Base-by-base conservation (phyloP, 1,140 invertebrate genomes). In the Thaumatotibia leucotreta region DNA sequence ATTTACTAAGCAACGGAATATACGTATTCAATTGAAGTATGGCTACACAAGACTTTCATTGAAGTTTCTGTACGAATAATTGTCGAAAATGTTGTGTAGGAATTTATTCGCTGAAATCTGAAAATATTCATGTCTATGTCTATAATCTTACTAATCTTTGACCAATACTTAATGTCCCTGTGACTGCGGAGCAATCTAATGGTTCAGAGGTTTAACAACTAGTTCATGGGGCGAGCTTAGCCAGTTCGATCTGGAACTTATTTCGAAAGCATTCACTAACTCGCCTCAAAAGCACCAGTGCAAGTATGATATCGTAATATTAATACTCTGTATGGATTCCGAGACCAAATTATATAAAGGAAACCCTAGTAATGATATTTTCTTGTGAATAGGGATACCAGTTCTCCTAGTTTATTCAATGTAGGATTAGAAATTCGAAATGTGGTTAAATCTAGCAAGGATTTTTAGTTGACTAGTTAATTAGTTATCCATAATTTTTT, bases 191-290 rank as follows among this genome's bases (percentile, higher is more conserved):
- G 23, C 52, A 58, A 58, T 58, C 52, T 58, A 58, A 58, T 58
- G 52, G 52, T 58, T 58, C 52, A 58, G 52, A 58, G 52, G 23
- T 58, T 58, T 58, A 58, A 58, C 52, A 58, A 39, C 33, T 39
- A 39, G 33, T 39, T 39, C 33, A 39, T 39, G 33, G 31, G 10
- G 33, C 33, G 33, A 39, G 33, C 33, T 39, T 39, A 39, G 33
- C 33, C 9, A 9, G 10, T 39, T 39, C 33, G 14, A 39, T 39
- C 33, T 9, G 14, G 24, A 24, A 14, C 6, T 58, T 29, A 24
- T 14, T 58, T 58, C 11, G 29, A 14, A 45, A 45, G 8, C 39
- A 20, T 45, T 20, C 6, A 20, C 39, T 14, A 45, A 8, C 39
- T 5, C 39, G 8, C 20, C 39, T 45, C 39, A 45, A 6, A 45